Base-by-base conservation (phyloP, 37 sponge, comb jelly and placozoan species). In the Beroe ovata region DNA sequence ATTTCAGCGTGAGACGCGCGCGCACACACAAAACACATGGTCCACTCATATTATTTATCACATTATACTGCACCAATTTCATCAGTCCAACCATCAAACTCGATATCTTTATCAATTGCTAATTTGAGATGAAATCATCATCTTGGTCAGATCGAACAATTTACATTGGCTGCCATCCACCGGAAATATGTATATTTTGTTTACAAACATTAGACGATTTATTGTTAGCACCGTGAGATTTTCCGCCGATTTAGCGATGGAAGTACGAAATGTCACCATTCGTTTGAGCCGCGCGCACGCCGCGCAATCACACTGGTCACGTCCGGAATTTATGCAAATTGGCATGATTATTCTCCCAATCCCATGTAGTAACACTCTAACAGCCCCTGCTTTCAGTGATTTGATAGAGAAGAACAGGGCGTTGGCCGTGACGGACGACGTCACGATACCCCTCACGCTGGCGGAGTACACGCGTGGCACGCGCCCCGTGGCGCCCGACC, bases 371-470 rank as follows among this genome's bases (percentile, higher is more conserved):
- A n/a, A n/a, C n/a, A n/a, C n/a, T 20, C 38, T 69, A 35, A 69
- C 4, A 23, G 39, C 19, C 72, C 69, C 33, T 1, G 20, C 29
- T 63, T 91, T 0, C 90, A 96, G 97, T 42, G 92, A 93, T 29
- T 94, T 94, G 88, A 94, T 97, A 4, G 96, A 94, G 26, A 90
- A 90, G n/a, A 96, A 95, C 22, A 91, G 90, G 88, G 72, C 61
- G 60, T 94, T 96, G 54, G 99, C 99, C 29, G 92, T 90, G 71
- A 81, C 69, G 20, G 99, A 97, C 60, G 94, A 93, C 20, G 91
- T 97, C n/a, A 91, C 91, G 25, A 96, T 97, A 0, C 95, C 95
- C 0, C 88, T 91, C 0, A 95, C 94, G 39, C 89, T 94, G 37
- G 94, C 91, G 18, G 95, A 97, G 39, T 96, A 96, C 64, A 92